Evolutionary conservation across 2,113 vertebrate species (phyloP).

Genomic region (Phylloscopus trochiloides): DNA sequence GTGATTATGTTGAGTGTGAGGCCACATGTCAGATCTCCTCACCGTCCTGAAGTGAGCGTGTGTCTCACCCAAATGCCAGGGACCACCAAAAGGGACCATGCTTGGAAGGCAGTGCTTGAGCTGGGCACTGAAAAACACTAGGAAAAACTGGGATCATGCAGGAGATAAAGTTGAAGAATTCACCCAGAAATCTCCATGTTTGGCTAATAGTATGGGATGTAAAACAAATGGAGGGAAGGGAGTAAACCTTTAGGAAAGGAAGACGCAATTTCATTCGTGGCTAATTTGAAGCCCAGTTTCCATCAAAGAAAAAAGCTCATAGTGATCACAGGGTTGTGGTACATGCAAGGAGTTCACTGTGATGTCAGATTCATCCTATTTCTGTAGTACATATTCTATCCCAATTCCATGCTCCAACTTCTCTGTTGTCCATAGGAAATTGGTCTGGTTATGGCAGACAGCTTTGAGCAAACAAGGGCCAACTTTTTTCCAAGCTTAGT

Average conservation of each 20-base stretch:
- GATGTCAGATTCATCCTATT: neutral
- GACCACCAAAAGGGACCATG: neutral
- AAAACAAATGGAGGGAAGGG: neutral
- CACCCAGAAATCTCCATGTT: neutral
- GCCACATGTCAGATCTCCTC: neutral
- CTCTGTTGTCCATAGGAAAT: neutral
- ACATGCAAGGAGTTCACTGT: neutral
- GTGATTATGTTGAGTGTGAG: neutral
- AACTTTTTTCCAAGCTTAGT: neutral
- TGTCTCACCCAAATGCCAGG: neutral
- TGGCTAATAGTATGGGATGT: neutral
- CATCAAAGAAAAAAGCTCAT: neutral
- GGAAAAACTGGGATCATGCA: neutral
- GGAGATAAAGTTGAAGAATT: rapidly evolving
- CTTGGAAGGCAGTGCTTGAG: neutral
- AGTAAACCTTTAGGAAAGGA: neutral
- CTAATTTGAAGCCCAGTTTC: neutral
- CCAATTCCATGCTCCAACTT: neutral
- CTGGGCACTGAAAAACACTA: neutral
- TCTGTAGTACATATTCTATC: neutral
- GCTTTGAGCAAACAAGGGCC: neutral
- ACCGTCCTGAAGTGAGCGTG: neutral
- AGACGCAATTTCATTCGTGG: neutral
- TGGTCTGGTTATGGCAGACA: neutral
- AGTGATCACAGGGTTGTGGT: neutral